A percentile compares a stretch with the other conserved stretches of the same genome.
phyloP scores from a whole-genome alignment of 2,888 invertebrate species.

The Caenorhabditis becei region DNA sequence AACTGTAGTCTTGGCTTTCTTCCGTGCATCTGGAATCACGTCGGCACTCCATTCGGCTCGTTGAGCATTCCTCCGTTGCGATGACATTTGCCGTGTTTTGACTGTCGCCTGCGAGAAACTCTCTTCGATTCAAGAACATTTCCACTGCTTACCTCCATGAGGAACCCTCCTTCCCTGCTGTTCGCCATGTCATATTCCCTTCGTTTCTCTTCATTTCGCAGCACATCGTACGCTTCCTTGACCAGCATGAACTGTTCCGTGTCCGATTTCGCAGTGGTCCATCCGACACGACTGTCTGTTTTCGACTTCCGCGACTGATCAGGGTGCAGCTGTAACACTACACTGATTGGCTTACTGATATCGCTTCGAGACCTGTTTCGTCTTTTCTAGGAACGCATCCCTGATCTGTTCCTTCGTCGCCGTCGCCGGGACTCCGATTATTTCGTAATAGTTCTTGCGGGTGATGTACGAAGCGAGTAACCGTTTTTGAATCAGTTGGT shows the following conservation, averaged over 20 bases:
- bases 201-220: conserved; percentile 59
- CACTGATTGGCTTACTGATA: too few species aligned
- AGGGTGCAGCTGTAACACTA: conserved; percentile 51
- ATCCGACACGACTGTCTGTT: conserved; percentile 52
- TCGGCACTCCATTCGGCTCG: conserved; percentile 59
- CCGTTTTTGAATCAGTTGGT: conserved; percentile 19
- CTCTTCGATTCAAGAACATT: not conserved
- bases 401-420: conserved; percentile 46
- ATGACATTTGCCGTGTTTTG: conserved; percentile 52
- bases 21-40: conserved; percentile 47
- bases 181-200: conserved; percentile 49
- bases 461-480: conserved; percentile 50
- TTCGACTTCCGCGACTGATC: conserved; percentile 37
- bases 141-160: conserved; percentile 46
- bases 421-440: conserved; percentile 49
- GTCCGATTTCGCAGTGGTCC: conserved; percentile 43
- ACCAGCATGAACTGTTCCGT: conserved; percentile 65
- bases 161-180: conserved; percentile 58
- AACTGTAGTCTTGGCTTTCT: conserved; percentile 19
- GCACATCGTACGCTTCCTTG: conserved; percentile 63
- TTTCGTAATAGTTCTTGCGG: conserved; percentile 60
- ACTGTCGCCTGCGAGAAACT: conserved; percentile 17
- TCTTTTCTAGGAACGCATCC: conserved; percentile 58
- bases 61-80: conserved; percentile 40
- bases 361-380: conserved; percentile 37